phyloP scores from a whole-genome alignment of 1,140 invertebrate genomes.

The Protaetia brevitarsis region DNA sequence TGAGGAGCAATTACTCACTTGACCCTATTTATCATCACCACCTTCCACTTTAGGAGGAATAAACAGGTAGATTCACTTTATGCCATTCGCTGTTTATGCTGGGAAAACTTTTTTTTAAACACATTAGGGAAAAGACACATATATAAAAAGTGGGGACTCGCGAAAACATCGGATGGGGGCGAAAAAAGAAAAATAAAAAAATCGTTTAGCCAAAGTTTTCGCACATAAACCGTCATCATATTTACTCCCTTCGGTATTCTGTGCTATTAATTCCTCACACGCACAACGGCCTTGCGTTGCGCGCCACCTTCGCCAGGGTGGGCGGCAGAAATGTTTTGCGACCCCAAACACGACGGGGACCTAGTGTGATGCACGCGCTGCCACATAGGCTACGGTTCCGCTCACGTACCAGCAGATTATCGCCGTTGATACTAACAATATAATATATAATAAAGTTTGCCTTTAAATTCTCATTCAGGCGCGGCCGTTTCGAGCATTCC shows the following conservation, averaged over 20 bases:
- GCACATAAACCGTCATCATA: constrained; percentile 42
- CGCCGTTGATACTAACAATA: constrained; percentile 47
- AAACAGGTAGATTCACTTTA: no score
- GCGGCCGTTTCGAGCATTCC: background rate
- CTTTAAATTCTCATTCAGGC: constrained; percentile 48
- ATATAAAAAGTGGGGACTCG: no score
- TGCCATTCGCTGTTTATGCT: no score
- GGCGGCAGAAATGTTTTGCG: background rate
- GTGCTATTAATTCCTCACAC: constrained; percentile 39
- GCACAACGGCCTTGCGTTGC: constrained; percentile 28
- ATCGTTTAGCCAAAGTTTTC: constrained; percentile 44
- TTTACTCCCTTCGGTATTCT: constrained; percentile 30
- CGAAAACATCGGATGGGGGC: background rate
- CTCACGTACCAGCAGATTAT: constrained; percentile 48
- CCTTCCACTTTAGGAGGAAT: no score
- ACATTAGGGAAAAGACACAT: no score
- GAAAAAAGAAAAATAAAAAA: constrained; percentile 34
- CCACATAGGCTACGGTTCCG: constrained; percentile 28
- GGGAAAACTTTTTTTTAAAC: no score
- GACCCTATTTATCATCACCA: no score
- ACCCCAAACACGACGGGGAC: constrained; percentile 21
- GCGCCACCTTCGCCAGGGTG: background rate
- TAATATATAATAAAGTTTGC: constrained; percentile 50
- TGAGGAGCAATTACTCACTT: no score
- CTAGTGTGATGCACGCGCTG: background rate